A percentile compares a stretch with the other conserved stretches of the same genome.
These are phyloP conservation scores for Antigone vipio DNA, from an alignment of 2,113 vertebrate species.

Conservation along the genomic window DNA sequence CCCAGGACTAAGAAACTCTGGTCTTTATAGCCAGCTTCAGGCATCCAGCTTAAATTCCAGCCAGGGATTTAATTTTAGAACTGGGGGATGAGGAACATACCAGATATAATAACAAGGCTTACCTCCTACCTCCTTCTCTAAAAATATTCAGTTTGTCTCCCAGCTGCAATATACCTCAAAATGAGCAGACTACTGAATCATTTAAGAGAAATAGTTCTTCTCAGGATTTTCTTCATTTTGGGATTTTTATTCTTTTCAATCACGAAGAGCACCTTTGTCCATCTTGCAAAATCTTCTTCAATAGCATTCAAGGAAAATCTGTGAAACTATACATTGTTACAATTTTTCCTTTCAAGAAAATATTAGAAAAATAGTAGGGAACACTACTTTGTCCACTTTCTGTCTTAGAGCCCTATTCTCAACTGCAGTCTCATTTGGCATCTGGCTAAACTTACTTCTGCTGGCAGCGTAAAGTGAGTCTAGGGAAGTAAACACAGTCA, in stretches of 20 bases:
- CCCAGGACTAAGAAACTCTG: neutral
- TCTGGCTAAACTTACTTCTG: neutral
- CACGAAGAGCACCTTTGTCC: neutral
- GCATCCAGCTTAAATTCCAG: conserved; percentile 23
- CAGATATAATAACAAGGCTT: conserved; percentile 41
- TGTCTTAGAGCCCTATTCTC: neutral
- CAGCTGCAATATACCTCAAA: conserved; percentile 2
- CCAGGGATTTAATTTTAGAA: conserved; percentile 54
- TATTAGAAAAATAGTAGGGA: neutral
- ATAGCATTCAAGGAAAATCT: neutral
- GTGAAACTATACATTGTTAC: neutral
- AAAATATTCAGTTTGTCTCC: conserved; percentile 47
- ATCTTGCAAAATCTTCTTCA: neutral
- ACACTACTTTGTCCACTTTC: neutral
- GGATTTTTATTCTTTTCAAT: neutral
- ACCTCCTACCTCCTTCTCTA: conserved; percentile 47
- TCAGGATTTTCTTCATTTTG: neutral
- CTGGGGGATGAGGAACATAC: neutral
- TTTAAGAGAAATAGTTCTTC: neutral
- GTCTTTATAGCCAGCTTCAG: neutral
- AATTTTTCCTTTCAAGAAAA: neutral
- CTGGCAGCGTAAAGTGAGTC: neutral
- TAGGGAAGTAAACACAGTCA: neutral
- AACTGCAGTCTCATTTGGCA: neutral
- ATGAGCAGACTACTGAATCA: neutral